Evolutionary conservation across 37 sponge, comb jelly and placozoan species (phyloP), one percentile per base, ranked within the genome.

Genomic region (Hormiphora californensis): DNA sequence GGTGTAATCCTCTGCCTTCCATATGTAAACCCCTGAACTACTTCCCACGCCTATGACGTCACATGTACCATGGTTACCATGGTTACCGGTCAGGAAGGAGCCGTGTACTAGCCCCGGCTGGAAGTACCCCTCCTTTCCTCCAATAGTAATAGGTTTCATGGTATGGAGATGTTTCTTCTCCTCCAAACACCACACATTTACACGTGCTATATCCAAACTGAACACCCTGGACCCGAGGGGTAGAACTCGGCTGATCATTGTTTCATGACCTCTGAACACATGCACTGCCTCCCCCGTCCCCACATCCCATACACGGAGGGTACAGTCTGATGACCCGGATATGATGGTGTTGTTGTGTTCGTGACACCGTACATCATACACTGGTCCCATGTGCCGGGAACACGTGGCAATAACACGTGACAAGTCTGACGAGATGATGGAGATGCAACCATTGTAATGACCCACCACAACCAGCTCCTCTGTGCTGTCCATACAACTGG

Each of bases 351-450:
- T 57, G 36, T 22, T 40, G 23, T 73, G 46, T 41, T 22, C 28
- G 8, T 43, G 4, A 4, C 32, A 27, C 25, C 21, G 5, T 4
- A 73, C 81, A 41, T 73, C 44, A 36, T 33, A 32, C 44, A 73
- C 81, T 9, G 81, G 81, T 5, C 46, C 81, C 81, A 73, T 73
- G 81, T 73, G 81, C 4, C 81, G 81, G 2, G 81, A 32, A 73
- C 81, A 73, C 44, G 81, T 73, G 23, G 44, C 25, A 7, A 73
- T 28, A 11, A 32, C 28, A n/a, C 44, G 23, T 25, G 9, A 11
- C 4, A 41, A 43, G 28, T 41, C 81, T 1, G 32, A n/a, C 17
- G 28, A 19, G 81, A 43, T 43, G n/a, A 73, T 30, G 30, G 23
- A 4, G 15, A 73, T 36, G 43, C 81, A 73, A 1, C 81, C 81